Evolutionary conservation across 92 coral and sea anemone genomes (phyloP).

Genomic region (Zoanthus solanderi): DNA sequence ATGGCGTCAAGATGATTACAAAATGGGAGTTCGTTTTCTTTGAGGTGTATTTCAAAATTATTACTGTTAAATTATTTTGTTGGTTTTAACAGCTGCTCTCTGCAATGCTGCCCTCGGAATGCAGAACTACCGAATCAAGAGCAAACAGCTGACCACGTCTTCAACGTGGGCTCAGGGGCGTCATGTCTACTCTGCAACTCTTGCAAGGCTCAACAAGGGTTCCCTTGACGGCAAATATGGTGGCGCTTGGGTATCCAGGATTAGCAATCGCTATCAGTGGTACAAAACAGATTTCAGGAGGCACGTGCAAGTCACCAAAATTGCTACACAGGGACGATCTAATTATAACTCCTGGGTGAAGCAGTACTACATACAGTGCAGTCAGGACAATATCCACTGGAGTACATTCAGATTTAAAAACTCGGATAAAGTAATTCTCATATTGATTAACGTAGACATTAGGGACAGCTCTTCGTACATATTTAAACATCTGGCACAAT

Average conservation of each 20-base stretch:
- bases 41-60: background rate
- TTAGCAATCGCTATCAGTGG: constrained; percentile 31
- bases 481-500: too few relatives aligned
- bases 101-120: constrained; percentile 67
- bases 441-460: too few relatives aligned
- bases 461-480: too few relatives aligned
- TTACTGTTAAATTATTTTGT: background rate
- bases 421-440: constrained; percentile 65
- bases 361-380: constrained; percentile 66
- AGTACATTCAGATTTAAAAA: constrained; percentile 72
- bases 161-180: constrained; percentile 38
- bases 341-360: constrained; percentile 72
- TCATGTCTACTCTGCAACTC: constrained; percentile 44
- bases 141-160: constrained; percentile 60
- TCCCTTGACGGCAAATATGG: constrained; percentile 20
- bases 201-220: constrained; percentile 49
- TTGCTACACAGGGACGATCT: constrained; percentile 86
- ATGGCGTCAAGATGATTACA: too few relatives aligned
- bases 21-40: too few relatives aligned
- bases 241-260: constrained; percentile 38
- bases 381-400: constrained; percentile 77
- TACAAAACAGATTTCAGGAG: constrained; percentile 79
- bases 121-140: constrained; percentile 50
- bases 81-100: constrained; percentile 34
- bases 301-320: constrained; percentile 58